These are phyloP conservation scores for Aphis gossypii DNA, from an alignment of 1,140 invertebrate species.

Conservation along the genomic window DNA sequence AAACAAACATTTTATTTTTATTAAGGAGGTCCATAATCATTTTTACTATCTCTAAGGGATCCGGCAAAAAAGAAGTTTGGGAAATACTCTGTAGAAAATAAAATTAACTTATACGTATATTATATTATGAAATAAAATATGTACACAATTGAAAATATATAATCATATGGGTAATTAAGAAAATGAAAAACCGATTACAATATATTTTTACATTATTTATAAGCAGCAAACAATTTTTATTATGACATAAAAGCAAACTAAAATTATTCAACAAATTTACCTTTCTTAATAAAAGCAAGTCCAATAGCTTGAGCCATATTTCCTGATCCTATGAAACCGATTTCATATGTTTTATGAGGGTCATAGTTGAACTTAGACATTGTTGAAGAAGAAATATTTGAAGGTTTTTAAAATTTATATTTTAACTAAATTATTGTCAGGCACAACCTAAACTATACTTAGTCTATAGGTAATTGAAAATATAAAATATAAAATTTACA, in stretches of 20 bases:
- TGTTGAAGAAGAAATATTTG: not conserved
- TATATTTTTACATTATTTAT: not conserved
- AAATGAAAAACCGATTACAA: not conserved
- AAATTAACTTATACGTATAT: not conserved
- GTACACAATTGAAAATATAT: not conserved
- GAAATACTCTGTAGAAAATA: not conserved
- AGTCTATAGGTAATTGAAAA: not conserved
- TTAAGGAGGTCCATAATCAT: too few relatives aligned
- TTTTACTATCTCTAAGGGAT: too few relatives aligned
- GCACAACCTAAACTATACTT: not conserved
- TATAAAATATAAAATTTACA: not conserved
- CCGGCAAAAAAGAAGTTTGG: too few relatives aligned
- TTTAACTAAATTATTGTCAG: not conserved
- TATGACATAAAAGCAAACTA: not conserved
- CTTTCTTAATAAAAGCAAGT: slow-evolving; percentile 76
- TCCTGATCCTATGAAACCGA: slow-evolving; percentile 91
- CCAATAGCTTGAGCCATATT: slow-evolving; percentile 93
- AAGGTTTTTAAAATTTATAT: not conserved
- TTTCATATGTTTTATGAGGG: slow-evolving; percentile 35
- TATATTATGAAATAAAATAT: too few relatives aligned
- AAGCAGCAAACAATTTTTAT: not conserved
- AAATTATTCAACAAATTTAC: slow-evolving; percentile 63
- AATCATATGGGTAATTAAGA: too few relatives aligned
- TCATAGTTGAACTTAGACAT: slow-evolving; percentile 7
- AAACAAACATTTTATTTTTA: too few relatives aligned